Evolutionary conservation across 2,113 vertebrate species (phyloP).

Genomic region (Pogonocichla stellata): DNA sequence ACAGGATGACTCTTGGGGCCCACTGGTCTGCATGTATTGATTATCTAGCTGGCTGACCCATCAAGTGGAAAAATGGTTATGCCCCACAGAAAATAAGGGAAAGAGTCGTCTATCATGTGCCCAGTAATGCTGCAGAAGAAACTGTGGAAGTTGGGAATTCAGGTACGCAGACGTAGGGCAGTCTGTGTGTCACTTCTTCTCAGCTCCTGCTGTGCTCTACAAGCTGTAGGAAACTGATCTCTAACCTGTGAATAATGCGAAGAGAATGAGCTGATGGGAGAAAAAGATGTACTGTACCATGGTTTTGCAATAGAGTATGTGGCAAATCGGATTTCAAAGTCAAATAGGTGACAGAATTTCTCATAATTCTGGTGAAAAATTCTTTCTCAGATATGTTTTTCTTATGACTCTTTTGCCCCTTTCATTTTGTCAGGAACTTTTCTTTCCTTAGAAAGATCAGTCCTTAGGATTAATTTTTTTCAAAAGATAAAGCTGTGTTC

Average conservation of each 20-base stretch:
- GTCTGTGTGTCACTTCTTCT: not conserved
- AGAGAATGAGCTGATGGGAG: not conserved
- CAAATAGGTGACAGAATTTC: not conserved
- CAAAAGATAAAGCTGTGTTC: not conserved
- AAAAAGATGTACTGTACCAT: not conserved
- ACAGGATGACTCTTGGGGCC: not conserved
- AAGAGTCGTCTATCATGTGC: not conserved
- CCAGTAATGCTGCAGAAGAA: not conserved
- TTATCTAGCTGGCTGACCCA: not conserved
- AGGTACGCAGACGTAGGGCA: rapidly evolving
- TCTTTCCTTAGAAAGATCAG: not conserved
- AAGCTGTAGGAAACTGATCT: not conserved
- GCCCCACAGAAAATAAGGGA: not conserved
- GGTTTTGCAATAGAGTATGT: not conserved
- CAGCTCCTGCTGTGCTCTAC: not conserved
- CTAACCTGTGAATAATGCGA: not conserved
- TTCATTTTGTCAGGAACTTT: not conserved
- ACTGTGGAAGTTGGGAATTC: not conserved
- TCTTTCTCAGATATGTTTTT: not conserved
- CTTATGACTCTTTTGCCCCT: not conserved
- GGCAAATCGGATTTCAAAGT: not conserved
- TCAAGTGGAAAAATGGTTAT: not conserved
- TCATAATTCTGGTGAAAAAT: not conserved
- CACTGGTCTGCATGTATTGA: not conserved
- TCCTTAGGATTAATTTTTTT: not conserved